phyloP scores from a whole-genome alignment of 2,888 invertebrate genomes.

The Gisinianus flammeolus region DNA sequence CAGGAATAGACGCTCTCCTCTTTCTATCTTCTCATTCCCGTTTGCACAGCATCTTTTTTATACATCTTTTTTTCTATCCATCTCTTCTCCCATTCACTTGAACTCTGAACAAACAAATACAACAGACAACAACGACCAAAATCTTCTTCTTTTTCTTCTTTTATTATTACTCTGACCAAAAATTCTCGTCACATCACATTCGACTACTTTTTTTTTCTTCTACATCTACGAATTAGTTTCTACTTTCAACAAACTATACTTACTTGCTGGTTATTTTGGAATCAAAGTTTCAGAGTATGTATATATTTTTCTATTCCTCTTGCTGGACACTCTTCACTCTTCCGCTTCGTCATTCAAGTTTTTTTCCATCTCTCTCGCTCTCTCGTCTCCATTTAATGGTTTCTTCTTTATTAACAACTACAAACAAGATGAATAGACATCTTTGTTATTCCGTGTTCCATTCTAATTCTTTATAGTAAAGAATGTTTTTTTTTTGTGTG shows the following conservation, averaged over 20 bases:
- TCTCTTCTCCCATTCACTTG: constrained; percentile 14
- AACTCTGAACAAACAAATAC: neutral
- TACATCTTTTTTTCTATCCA: neutral
- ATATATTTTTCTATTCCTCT: neutral
- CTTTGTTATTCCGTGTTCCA: constrained; percentile 7
- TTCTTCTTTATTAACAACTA: neutral
- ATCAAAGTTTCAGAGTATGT: too few species aligned
- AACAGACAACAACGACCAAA: neutral
- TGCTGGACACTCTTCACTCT: constrained; percentile 17
- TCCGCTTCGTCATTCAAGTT: constrained; percentile 22
- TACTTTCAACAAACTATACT: too few species aligned
- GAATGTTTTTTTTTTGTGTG: constrained; percentile 6
- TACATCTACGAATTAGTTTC: too few species aligned
- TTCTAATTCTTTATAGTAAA: neutral
- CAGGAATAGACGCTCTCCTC: constrained; percentile 32
- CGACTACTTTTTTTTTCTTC: too few species aligned
- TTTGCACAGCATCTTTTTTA: too few species aligned
- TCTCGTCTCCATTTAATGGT: neutral
- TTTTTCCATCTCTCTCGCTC: neutral
- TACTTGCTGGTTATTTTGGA: too few species aligned
- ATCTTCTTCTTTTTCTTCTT: too few species aligned
- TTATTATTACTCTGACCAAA: constrained; percentile 1
- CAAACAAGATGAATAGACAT: constrained; percentile 18
- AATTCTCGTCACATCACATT: neutral
- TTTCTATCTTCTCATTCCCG: neutral